Evolutionary conservation across 2,888 invertebrate genomes (phyloP).

Genomic region (Calliopum simillimum): DNA sequence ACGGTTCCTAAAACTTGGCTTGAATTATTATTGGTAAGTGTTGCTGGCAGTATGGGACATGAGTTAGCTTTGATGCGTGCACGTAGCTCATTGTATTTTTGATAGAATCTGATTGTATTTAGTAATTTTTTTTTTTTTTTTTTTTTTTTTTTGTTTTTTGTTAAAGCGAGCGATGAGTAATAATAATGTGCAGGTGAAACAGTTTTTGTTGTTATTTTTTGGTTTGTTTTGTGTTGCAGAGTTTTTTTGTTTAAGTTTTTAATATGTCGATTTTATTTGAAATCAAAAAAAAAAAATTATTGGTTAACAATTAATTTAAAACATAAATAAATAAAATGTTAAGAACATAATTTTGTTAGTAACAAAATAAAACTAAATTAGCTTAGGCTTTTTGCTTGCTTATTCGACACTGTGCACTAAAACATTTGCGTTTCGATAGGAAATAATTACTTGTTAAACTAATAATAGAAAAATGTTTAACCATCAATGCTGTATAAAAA

Average conservation of each 20-base stretch:
- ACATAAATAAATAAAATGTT: not conserved
- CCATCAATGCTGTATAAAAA: too few relatives aligned
- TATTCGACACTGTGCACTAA: too few relatives aligned
- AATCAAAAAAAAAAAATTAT: conserved; percentile 23
- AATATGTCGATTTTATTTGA: conserved; percentile 23
- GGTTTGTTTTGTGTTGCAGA: not conserved
- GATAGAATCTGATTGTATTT: conserved; percentile 78
- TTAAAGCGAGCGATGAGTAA: conserved; percentile 21
- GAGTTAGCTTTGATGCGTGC: conserved; percentile 90
- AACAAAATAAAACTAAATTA: too few relatives aligned
- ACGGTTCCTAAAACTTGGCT: conserved; percentile 56
- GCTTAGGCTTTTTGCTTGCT: too few relatives aligned
- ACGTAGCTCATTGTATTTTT: conserved; percentile 87
- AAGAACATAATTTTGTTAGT: too few relatives aligned
- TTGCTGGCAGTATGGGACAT: conserved; percentile 79
- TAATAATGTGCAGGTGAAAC: conserved; percentile 23
- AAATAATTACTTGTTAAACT: too few relatives aligned
- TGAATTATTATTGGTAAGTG: conserved; percentile 64
- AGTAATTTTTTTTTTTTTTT: conserved; percentile 75
- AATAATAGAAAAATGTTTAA: too few relatives aligned
- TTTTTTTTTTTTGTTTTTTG: conserved; percentile 10
- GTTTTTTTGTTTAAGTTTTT: conserved; percentile 17
- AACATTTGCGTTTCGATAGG: too few relatives aligned
- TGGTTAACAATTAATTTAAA: conserved; percentile 19
- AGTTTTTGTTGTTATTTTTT: conserved; percentile 24